A percentile compares a stretch with the other conserved stretches of the same genome.
Evolutionary conservation across 2,797 vertebrate genomes (phyloP).

Genomic region (Hapalemur alaotrensis): DNA sequence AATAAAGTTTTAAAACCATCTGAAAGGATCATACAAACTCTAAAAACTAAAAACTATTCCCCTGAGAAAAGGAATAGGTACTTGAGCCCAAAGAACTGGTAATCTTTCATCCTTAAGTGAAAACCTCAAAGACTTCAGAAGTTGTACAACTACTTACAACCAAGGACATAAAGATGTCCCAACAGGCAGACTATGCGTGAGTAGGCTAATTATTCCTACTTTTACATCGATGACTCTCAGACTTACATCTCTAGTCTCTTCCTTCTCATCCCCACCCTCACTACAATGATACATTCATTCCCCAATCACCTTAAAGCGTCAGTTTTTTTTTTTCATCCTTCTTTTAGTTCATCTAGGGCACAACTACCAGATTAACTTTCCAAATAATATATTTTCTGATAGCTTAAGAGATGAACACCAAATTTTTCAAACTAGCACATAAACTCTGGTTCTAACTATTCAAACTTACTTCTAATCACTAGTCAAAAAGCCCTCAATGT

Average conservation of each 20-base stretch:
- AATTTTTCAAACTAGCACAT: not conserved
- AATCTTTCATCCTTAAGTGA: not conserved
- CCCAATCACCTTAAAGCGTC: not conserved
- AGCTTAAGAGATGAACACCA: not conserved
- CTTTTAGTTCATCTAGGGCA: not conserved
- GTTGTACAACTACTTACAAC: not conserved
- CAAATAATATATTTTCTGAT: not conserved
- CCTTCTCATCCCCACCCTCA: not conserved
- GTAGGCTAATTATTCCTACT: not conserved
- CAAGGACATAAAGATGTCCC: not conserved
- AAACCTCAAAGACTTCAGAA: not conserved
- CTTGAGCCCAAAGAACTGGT: not conserved
- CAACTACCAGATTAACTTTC: not conserved
- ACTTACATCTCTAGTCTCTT: not conserved
- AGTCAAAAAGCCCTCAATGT: not conserved
- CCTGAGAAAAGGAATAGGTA: not conserved
- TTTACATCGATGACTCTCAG: not conserved
- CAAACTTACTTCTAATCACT: not conserved
- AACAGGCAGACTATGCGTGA: not conserved
- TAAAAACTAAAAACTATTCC: conserved; percentile 42
- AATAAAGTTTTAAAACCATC: not conserved
- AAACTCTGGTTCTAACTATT: not conserved
- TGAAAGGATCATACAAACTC: not conserved
- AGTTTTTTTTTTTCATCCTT: not conserved
- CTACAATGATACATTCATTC: not conserved